phyloP scores from a whole-genome alignment of 1,140 invertebrate genomes.

The Sinonovacula constricta region DNA sequence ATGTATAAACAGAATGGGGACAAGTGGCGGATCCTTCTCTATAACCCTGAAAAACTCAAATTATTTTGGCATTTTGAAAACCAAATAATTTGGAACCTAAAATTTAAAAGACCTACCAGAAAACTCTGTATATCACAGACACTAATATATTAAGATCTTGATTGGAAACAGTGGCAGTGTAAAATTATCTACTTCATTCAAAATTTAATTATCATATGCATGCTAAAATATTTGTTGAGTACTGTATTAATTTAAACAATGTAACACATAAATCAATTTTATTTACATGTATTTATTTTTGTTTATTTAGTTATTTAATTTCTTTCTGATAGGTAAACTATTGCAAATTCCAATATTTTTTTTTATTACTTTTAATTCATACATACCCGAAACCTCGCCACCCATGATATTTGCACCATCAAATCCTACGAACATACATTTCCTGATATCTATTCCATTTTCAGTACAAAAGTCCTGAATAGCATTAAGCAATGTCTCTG shows the following conservation, averaged over 20 bases:
- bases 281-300: neutral
- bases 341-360: neutral
- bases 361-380: neutral
- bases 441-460: neutral
- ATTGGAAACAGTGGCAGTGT: no score
- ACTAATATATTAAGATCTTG: no score
- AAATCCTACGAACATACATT: conserved; percentile 15
- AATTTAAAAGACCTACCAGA: neutral
- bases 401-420: conserved; percentile 24
- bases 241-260: neutral
- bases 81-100: neutral
- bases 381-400: conserved; percentile 10
- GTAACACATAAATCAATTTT: neutral
- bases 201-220: neutral
- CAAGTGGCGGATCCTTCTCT: neutral
- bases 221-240: neutral
- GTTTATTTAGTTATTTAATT: neutral
- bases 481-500: conserved; percentile 1
- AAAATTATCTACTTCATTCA: neutral
- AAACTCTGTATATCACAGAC: no score
- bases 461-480: neutral
- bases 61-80: neutral
- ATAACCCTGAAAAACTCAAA: neutral
- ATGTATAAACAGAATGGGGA: neutral
- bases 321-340: no score